Percentiles rank a stretch among this genome's conserved stretches.
These are phyloP conservation scores for Clarias pachynema DNA, from an alignment of 2,797 vertebrate species.

Conservation along the genomic window DNA sequence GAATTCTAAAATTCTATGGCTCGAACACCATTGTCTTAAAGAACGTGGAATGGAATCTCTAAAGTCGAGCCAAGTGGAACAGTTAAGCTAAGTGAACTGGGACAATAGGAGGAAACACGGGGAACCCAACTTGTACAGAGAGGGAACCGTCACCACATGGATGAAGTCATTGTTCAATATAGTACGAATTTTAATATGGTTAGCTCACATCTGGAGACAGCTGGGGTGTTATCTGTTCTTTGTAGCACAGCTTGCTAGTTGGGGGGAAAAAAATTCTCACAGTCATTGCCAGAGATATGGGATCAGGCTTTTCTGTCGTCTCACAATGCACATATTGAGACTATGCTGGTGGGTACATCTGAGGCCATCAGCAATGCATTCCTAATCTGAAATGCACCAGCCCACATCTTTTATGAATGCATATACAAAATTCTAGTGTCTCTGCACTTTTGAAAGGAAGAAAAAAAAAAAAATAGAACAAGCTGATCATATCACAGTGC, in stretches of 20 bases:
- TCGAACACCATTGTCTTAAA: constrained; percentile 38
- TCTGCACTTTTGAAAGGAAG: neutral
- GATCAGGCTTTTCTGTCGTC: constrained; percentile 21
- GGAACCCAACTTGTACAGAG: constrained; percentile 20
- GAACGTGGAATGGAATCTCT: constrained; percentile 15
- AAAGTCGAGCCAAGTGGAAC: constrained; percentile 33
- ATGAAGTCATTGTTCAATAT: constrained; percentile 42
- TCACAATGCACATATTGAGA: constrained; percentile 40
- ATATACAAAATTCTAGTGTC: neutral
- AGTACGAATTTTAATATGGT: neutral
- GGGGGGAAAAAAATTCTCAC: constrained; percentile 15
- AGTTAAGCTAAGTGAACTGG: constrained; percentile 24
- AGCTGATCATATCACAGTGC: neutral
- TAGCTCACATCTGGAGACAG: constrained; percentile 38
- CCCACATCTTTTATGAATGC: constrained; percentile 14
- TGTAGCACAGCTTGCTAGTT: neutral
- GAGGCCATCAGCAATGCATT: constrained; percentile 34
- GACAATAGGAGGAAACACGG: constrained; percentile 55
- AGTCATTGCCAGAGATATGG: constrained; percentile 23
- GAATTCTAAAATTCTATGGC: constrained; percentile 24
- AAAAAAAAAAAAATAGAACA: neutral
- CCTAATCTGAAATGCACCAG: constrained; percentile 33
- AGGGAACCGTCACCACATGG: constrained; percentile 23
- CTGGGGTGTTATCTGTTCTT: constrained; percentile 25
- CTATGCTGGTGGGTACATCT: constrained; percentile 15